Evolutionary conservation across 2,888 invertebrate genomes (phyloP).

Genomic region (Torymus texanus): DNA sequence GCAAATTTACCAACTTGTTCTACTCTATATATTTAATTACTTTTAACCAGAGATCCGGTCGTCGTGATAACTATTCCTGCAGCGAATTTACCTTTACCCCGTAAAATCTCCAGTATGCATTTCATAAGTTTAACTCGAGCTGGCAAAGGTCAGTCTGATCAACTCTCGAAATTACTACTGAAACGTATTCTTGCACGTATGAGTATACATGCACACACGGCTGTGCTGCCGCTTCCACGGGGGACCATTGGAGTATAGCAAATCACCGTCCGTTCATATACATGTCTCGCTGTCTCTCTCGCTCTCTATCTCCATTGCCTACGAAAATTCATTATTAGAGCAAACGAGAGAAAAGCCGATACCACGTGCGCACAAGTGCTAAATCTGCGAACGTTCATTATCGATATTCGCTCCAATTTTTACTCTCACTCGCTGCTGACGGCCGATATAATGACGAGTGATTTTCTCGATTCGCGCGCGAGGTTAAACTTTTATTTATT

Average conservation of each 20-base stretch:
- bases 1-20: too few species aligned
- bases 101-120: neutral
- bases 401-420: slow-evolving; percentile 37
- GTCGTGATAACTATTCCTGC: too few species aligned
- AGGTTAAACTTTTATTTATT: slow-evolving; percentile 7
- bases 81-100: neutral
- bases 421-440: neutral
- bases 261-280: too few species aligned
- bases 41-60: too few species aligned
- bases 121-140: neutral
- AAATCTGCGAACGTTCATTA: slow-evolving; percentile 27
- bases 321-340: slow-evolving; percentile 10
- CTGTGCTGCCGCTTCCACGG: too few species aligned
- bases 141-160: neutral
- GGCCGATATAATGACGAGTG: slow-evolving; percentile 4
- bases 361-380: neutral
- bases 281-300: too few species aligned
- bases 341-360: slow-evolving; percentile 11
- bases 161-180: slow-evolving; percentile 5
- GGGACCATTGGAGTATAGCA: too few species aligned
- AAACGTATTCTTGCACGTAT: neutral
- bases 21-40: too few species aligned
- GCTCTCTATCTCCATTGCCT: too few species aligned
- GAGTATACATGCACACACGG: too few species aligned
- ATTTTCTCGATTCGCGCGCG: slow-evolving; percentile 16